Conservation (phyloP, 2,888 invertebrate genomes). For the Fragum sueziense region DNA sequence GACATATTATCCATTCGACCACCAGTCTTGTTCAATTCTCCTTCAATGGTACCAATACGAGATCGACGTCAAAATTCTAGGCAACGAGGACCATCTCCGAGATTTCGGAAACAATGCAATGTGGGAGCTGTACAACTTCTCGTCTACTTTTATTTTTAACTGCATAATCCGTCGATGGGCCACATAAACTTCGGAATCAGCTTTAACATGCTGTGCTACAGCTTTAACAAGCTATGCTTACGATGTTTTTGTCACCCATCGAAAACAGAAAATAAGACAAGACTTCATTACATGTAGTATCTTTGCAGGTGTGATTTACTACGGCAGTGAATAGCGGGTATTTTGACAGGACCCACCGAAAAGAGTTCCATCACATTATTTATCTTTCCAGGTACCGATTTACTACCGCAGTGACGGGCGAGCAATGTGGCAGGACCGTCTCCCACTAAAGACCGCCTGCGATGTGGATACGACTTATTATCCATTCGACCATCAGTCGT, state of each 20-base stretch:
- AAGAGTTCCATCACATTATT: no score
- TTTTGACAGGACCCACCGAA: constrained; percentile 4
- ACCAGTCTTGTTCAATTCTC: constrained; percentile 2
- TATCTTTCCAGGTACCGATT: not conserved
- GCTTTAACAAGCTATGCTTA: no score
- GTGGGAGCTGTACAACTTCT: constrained; percentile 14
- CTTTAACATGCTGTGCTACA: no score
- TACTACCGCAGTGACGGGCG: not conserved
- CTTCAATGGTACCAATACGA: not conserved
- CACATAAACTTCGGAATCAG: no score
- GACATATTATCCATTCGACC: constrained; percentile 27
- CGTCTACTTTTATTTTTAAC: no score
- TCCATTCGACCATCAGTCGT: constrained; percentile 22
- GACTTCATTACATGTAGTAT: no score
- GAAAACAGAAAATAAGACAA: no score
- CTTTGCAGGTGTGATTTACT: not conserved
- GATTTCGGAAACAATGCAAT: not conserved
- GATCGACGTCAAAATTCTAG: not conserved
- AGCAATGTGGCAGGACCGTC: constrained; percentile 7
- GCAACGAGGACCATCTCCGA: not conserved
- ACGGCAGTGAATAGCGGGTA: not conserved
- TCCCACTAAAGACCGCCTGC: constrained; percentile 15
- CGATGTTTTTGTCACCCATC: no score
- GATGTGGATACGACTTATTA: constrained; percentile 20
- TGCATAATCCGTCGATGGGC: no score